Evolutionary conservation across 2,113 vertebrate species (phyloP), one percentile per base, ranked within the genome.

Genomic region (Poecile atricapillus): DNA sequence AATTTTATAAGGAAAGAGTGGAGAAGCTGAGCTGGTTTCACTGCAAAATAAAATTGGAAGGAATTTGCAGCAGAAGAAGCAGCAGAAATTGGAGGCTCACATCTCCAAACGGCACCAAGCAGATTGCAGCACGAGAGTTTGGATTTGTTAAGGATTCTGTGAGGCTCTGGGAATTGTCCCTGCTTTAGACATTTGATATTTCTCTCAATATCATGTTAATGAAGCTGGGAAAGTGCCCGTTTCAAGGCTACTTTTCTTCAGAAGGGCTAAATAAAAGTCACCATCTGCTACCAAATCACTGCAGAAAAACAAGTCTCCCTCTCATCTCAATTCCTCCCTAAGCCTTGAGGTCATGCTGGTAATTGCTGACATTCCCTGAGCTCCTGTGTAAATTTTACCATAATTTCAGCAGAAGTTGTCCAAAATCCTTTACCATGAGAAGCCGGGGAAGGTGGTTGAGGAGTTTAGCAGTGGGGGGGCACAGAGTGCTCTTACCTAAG

Each of bases 241-340:
- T 94, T 87, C 49, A 83, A 90, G 90, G 75, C 73, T 80, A 39
- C 68, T 94, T 93, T 85, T 91, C 85, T 56, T 94, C 83, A 94
- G 44, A 94, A 93, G 92, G 76, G 71, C 87, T 95, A 69, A 96
- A 85, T 84, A 92, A 80, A 91, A 96, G 93, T 89, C 91, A 95
- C 91, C 89, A 95, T 94, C 80, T 96, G 90, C 58, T 84, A 23
- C 53, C 77, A 59, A 52, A 95, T 94, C 46, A 63, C 16, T 94
- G 76, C 73, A 95, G 77, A 60, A 89, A 90, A 91, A 77, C 79
- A 92, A 90, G 43, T 19, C 24, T 84, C 56, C 43, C 56, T 83
- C 56, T 92, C 30, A 18, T 92, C 68, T 67, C 8, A 1, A 31
- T 89, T 90, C 37, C 33, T 60, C 25, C 73, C n/a, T 47, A 37